A percentile compares a stretch with the other conserved stretches of the same genome.
Conservation (phyloP, 2,113 vertebrate genomes). For the Tragelaphus scriptus region DNA sequence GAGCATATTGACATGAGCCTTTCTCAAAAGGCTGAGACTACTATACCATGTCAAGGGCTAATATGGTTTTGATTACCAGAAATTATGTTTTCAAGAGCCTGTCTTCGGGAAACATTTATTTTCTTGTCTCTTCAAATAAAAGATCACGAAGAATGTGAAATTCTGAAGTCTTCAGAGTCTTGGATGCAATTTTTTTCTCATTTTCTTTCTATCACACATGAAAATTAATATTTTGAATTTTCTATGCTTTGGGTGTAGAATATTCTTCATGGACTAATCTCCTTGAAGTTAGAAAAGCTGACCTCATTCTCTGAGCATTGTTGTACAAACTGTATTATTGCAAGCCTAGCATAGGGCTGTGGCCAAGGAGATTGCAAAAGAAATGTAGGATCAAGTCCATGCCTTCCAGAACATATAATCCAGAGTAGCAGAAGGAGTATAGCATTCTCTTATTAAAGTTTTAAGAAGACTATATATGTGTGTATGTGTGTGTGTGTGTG, state of each 20-base stretch:
- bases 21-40: neutral
- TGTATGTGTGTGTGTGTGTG: neutral
- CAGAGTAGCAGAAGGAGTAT: neutral
- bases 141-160: neutral
- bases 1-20: neutral
- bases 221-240: constrained; percentile 41
- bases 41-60: neutral
- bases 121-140: constrained; percentile 28
- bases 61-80: constrained; percentile 19
- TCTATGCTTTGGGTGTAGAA: constrained; percentile 10
- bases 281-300: constrained; percentile 32
- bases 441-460: neutral
- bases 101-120: constrained; percentile 18
- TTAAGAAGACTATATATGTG: neutral
- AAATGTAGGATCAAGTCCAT: neutral
- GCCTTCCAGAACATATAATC: neutral
- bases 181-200: neutral
- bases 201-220: neutral
- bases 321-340: neutral
- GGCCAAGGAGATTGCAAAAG: constrained; percentile 23
- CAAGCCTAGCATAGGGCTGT: neutral
- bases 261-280: constrained; percentile 5
- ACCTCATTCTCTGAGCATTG: neutral
- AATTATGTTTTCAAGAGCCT: constrained; percentile 2
- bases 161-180: neutral